Evolutionary conservation across 1,140 invertebrate species (phyloP), one percentile per base, ranked within the genome.

Genomic region (Aethina tumida): DNA sequence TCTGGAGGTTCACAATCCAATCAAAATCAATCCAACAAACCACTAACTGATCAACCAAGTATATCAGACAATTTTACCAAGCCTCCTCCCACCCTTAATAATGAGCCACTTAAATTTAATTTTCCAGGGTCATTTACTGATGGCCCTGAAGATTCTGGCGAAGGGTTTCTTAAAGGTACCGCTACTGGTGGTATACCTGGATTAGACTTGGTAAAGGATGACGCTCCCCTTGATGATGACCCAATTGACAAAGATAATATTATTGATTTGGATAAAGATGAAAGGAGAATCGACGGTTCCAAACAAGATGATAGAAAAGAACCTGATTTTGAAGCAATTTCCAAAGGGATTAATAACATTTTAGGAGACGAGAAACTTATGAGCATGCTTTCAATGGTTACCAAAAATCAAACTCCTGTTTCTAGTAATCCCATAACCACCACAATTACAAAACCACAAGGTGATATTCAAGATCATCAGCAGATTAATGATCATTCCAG

Each of bases 101-200:
- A 56, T 22, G 54, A 55, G 36, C 52, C 47, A 19, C 32, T 54
- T 14, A 24, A 32, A 27, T 54, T 54, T 22, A 58, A 58, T 37
- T 10, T 12, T 22, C 8, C 41, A 29, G 21, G 17, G 33, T 35
- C 17, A 12, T 9, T 17, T 16, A 33, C 15, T 30, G 28, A 39
- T 9, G 18, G 33, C 14, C 18, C 9, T 5, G 38, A 49, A 15
- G 36, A 39, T 16, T 26, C 15, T 10, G 37, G 43, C 14, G n/a
- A 12, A 7, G 36, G 34, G 24, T 52, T 51, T 30, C 22, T 57
- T 14, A 49, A 54, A 29, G 32, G 42, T 21, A 29, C 35, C 26
- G 16, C 38, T 34, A n/a, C n/a, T n/a, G 66, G 66, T 45, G 73
- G 69, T 20, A 79, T 79, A 43, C 76, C 76, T 7, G 76, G 76